A percentile compares a stretch with the other conserved stretches of the same genome.
These are phyloP conservation scores for Oreochromis aureus DNA, from an alignment of 2,113 vertebrate genomes.

Conservation along the genomic window DNA sequence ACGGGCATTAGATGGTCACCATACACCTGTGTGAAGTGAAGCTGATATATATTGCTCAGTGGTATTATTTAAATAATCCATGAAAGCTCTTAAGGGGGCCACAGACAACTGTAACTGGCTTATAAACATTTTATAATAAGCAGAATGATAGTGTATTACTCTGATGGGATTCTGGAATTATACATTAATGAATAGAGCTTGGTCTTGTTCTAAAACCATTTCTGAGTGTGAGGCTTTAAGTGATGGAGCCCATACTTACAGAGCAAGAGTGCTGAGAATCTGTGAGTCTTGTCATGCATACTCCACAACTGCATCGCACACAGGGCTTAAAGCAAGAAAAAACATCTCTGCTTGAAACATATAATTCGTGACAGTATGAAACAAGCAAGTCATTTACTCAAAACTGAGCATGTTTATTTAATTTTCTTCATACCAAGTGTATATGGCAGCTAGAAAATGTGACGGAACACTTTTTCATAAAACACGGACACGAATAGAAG, in stretches of 20 bases:
- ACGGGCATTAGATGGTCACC: slow-evolving; percentile 21
- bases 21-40: slow-evolving; percentile 19
- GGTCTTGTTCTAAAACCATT: slow-evolving; percentile 38
- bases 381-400: not conserved
- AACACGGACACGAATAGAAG: not conserved
- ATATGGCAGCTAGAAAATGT: not conserved
- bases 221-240: slow-evolving; percentile 44
- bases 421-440: not conserved
- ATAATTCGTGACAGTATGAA: not conserved
- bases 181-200: slow-evolving; percentile 57
- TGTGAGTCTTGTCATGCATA: slow-evolving; percentile 4
- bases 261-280: not conserved
- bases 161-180: slow-evolving; percentile 54
- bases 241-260: not conserved
- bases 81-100: slow-evolving; percentile 60
- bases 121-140: slow-evolving; percentile 71
- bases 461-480: not conserved
- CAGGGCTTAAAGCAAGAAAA: not conserved
- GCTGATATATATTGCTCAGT: slow-evolving; percentile 29
- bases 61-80: slow-evolving; percentile 63
- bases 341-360: not conserved
- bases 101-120: slow-evolving; percentile 36
- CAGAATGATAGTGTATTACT: slow-evolving; percentile 63
- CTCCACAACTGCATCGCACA: not conserved
- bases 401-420: not conserved